These are phyloP conservation scores for Beroe forskalii DNA, from an alignment of 37 sponge, comb jelly and placozoan species.

Conservation along the genomic window DNA sequence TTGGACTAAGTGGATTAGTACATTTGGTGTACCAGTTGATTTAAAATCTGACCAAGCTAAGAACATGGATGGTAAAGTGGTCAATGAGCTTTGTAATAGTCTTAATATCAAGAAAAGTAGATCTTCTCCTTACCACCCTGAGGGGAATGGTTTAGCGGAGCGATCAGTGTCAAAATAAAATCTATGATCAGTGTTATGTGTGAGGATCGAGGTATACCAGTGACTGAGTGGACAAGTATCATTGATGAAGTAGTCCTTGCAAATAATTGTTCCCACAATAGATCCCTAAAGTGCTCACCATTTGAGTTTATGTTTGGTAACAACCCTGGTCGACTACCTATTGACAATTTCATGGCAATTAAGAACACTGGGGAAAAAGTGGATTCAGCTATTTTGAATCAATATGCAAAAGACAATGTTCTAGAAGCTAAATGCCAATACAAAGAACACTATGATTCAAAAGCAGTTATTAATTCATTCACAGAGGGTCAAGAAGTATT, in stretches of 20 bases:
- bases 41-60: neutral
- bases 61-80: neutral
- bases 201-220: neutral
- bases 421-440: neutral
- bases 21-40: neutral
- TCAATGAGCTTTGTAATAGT: neutral
- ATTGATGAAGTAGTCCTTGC: neutral
- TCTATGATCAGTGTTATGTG: neutral
- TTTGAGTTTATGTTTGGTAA: neutral
- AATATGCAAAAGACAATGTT: neutral
- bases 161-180: neutral
- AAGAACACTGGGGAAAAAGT: neutral
- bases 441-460: neutral
- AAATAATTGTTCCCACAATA: neutral
- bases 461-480: neutral
- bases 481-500: neutral
- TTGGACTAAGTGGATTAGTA: neutral
- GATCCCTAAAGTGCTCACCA: too few relatives aligned
- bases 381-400: neutral
- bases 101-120: neutral
- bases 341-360: neutral
- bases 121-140: neutral
- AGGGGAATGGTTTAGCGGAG: neutral
- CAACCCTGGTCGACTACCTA: neutral
- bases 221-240: neutral